Evolutionary conservation across 2,113 vertebrate genomes (phyloP), one percentile per base, ranked within the genome.

Genomic region (Ploceus nigricollis): DNA sequence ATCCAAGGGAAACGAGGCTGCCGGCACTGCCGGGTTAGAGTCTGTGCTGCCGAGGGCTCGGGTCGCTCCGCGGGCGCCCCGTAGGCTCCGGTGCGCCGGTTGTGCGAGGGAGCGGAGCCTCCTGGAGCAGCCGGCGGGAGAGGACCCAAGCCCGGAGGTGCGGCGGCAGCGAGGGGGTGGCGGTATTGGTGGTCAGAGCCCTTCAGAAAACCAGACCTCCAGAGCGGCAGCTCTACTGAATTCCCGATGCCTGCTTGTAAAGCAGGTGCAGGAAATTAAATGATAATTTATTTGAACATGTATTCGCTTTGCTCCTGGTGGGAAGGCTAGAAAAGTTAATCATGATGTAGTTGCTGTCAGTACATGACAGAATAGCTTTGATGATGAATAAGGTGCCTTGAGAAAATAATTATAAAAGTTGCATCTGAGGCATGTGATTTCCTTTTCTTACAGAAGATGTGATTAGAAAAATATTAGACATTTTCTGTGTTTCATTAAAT

Each of bases 221-320:
- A 56, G 64, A 51, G 78, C 11, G 39, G 44, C 63, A 10, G 63
- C 63, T 60, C 58, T 17, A 3, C 72, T 15, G 51, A 65, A 20
- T 71, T 63, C 7, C 42, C 28, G 47, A 23, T 56, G 85, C 53
- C 56, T 73, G 47, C 60, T 84, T 35, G 45, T 63, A 51, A 70
- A 82, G 91, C 95, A 97, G 91, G 87, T 97, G 90, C 91, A 56
- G 87, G 82, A 80, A 89, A 87, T 90, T 31, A 90, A 89, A 73
- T 31, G 54, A 33, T 82, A 63, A 76, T 65, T 81, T 81, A 40
- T 53, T 66, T 47, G 82, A 66, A 30, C 22, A 1, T 10, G 33
- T 3, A 35, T 77, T 73, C 28, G 6, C 37, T 60, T 37, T 3
- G 37, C 37, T 71, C 87, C 44, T 35, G 13, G 5, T 37, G 48